phyloP scores from a whole-genome alignment of 2,888 invertebrate genomes.

The Apodemia mormo region DNA sequence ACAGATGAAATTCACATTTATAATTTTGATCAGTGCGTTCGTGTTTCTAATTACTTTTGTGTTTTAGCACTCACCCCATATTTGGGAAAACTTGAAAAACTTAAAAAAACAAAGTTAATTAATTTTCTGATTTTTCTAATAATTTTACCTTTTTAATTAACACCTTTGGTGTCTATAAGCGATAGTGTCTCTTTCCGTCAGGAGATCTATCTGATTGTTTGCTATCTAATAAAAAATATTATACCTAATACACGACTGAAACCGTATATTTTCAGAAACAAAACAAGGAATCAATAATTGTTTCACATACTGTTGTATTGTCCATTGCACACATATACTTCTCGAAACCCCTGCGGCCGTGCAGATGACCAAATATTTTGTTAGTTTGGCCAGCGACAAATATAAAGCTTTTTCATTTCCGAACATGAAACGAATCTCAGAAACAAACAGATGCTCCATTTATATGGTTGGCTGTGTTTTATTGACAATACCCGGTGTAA shows the following conservation, averaged over 20 bases:
- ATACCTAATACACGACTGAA: neutral
- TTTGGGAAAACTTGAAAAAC: no score
- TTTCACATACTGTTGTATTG: neutral
- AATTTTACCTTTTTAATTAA: no score
- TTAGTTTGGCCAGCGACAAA: conserved; percentile 4
- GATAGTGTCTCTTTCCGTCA: no score
- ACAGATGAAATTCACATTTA: no score
- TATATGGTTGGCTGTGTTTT: conserved; percentile 19
- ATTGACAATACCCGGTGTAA: conserved; percentile 14
- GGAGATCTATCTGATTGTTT: no score
- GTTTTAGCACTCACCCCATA: no score
- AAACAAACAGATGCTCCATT: conserved; percentile 18
- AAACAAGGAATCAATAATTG: neutral
- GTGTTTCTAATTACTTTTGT: no score
- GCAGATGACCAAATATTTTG: conserved; percentile 13
- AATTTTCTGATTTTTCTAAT: no score
- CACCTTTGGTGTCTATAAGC: no score
- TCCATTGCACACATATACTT: neutral
- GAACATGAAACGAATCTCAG: conserved; percentile 16
- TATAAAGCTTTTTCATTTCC: conserved; percentile 16
- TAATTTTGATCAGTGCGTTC: no score
- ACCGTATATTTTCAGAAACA: neutral
- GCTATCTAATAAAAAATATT: no score
- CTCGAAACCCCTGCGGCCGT: neutral
- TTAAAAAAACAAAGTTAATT: no score